phyloP scores from a whole-genome alignment of 2,888 invertebrate species.

The Phengaris arion region DNA sequence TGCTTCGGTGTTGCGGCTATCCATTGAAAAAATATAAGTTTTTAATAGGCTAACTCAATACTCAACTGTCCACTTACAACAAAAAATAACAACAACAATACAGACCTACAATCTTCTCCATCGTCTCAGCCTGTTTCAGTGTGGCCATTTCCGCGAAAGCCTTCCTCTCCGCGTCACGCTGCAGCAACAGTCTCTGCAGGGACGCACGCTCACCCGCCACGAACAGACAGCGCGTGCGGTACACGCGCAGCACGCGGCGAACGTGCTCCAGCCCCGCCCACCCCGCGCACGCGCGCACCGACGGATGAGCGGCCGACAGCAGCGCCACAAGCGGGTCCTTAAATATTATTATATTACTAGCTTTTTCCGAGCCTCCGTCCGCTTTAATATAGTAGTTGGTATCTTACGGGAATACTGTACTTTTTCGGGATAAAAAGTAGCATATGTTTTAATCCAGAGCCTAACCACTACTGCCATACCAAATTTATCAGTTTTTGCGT shows the following conservation, averaged over 20 bases:
- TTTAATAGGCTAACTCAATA: too few species aligned
- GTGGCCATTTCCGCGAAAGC: constrained; percentile 76
- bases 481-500: too few species aligned
- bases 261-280: constrained; percentile 73
- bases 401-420: too few species aligned
- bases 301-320: constrained; percentile 75
- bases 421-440: too few species aligned
- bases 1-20: too few species aligned
- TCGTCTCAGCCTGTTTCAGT: constrained; percentile 71
- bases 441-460: too few species aligned
- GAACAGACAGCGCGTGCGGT: constrained; percentile 72
- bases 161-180: constrained; percentile 67
- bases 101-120: constrained; percentile 57
- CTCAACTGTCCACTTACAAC: too few species aligned
- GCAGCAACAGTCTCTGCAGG: constrained; percentile 71
- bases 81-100: background rate
- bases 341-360: constrained; percentile 6
- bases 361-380: too few species aligned
- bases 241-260: constrained; percentile 69
- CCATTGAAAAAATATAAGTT: too few species aligned
- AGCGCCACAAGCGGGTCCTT: constrained; percentile 77
- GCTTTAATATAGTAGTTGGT: too few species aligned
- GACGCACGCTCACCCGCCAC: constrained; percentile 74
- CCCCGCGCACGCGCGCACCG: constrained; percentile 75
- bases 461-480: too few species aligned